Evolutionary conservation across 92 coral and sea anemone genomes (phyloP), one percentile per base, ranked within the genome.

Genomic region (Palythoa caribaeorum): DNA sequence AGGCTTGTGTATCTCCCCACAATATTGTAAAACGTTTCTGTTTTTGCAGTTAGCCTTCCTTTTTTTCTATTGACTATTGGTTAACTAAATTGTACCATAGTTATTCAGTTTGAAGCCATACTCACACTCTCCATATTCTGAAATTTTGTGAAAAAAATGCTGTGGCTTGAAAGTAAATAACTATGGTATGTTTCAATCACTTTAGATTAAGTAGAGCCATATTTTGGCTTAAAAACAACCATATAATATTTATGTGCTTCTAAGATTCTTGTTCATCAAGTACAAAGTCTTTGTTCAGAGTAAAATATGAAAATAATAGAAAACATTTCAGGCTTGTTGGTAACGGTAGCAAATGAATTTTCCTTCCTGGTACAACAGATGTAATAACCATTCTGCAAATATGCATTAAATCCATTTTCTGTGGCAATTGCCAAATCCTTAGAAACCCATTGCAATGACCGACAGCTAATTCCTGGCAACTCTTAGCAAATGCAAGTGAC

Each of bases 381-480:
- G 90, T 87, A 39, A 96, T 94, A 28, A 78, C 90, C 87, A 96
- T 73, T 65, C 98, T 92, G 77, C 98, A 96, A 80, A 96, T 79
- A 65, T 96, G 98, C 83, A 87, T 91, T 36, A 96, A 84, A 12
- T 96, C 94, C 89, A 96, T 89, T 83, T 89, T 96, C n/a, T 88
- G 75, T 35, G 98, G 98, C 15, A 94, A 86, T 79, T 96, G 97
- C 98, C 94, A 94, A 36, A 96, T 88, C 20, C 94, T 83, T 71
- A 91, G 92, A 80, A 54, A 84, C 11, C 97, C 91, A 78, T 94
- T 92, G 69, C 89, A 76, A 48, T 94, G 91, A 14, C 98, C 98
- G 20, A 94, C 92, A 1, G 98, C 98, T 16, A 96, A 68, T 75
- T 96, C 96, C 21, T 94, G 96, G 38, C 98, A 96, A 39, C 96